phyloP scores from a whole-genome alignment of 2,888 invertebrate genomes.

The Acronicta alni region DNA sequence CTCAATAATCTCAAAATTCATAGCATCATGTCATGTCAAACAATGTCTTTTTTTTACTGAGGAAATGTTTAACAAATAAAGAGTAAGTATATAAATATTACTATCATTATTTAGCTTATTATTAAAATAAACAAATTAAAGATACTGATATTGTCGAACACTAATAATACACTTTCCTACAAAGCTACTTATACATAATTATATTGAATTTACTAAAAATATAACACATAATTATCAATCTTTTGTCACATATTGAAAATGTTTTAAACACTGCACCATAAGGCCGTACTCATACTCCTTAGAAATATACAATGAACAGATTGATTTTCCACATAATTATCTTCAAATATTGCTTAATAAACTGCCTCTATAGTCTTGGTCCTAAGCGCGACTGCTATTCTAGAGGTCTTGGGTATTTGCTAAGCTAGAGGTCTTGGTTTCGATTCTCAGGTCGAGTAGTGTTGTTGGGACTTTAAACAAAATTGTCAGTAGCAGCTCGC shows the following conservation, averaged over 20 bases:
- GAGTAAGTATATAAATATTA: conserved; percentile 9
- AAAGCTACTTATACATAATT: conserved; percentile 9
- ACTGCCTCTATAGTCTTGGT: too few relatives aligned
- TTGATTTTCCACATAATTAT: too few relatives aligned
- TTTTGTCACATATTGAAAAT: background rate
- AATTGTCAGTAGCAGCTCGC: too few relatives aligned
- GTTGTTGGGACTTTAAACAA: too few relatives aligned
- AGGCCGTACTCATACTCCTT: background rate
- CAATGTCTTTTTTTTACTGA: conserved; percentile 11
- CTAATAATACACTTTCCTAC: conserved; percentile 6
- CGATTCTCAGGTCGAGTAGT: too few relatives aligned
- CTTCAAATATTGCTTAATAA: too few relatives aligned
- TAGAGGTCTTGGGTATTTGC: too few relatives aligned
- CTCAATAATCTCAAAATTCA: conserved; percentile 10
- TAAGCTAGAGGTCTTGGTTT: too few relatives aligned
- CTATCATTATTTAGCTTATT: conserved; percentile 24
- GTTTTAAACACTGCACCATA: conserved; percentile 1
- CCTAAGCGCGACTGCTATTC: too few relatives aligned
- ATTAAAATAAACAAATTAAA: background rate
- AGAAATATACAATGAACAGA: too few relatives aligned
- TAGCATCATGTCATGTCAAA: conserved; percentile 1
- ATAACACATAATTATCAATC: conserved; percentile 15
- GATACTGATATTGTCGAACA: conserved; percentile 9
- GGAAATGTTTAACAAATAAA: conserved; percentile 4
- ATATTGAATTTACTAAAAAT: conserved; percentile 5